Conservation (phyloP, 2,888 invertebrate species). For the Silvanus unidentatus region DNA sequence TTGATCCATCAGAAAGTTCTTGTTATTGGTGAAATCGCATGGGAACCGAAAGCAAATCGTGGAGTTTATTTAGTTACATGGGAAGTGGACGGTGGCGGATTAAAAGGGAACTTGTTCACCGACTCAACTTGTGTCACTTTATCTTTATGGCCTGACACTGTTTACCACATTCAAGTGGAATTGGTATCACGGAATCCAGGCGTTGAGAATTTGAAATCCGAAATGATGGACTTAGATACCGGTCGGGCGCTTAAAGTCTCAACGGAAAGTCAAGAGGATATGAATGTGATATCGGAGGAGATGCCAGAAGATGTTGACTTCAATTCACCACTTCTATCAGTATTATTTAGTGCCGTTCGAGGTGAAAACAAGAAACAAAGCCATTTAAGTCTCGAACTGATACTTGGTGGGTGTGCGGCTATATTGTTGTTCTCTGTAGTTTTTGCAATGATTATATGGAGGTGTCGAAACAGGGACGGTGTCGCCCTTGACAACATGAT, state of each 20-base stretch:
- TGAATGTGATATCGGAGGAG: slow-evolving; percentile 49
- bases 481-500: slow-evolving; percentile 51
- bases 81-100: slow-evolving; percentile 76
- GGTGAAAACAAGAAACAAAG: slow-evolving; percentile 54
- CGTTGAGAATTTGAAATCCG: slow-evolving; percentile 57
- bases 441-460: slow-evolving; percentile 52
- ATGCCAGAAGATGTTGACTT: slow-evolving; percentile 46
- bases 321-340: slow-evolving; percentile 52
- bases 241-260: slow-evolving; percentile 59
- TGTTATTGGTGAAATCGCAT: slow-evolving; percentile 66
- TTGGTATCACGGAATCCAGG: slow-evolving; percentile 57
- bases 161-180: slow-evolving; percentile 75
- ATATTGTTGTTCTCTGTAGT: slow-evolving; percentile 48
- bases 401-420: slow-evolving; percentile 57
- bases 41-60: slow-evolving; percentile 61
- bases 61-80: slow-evolving; percentile 75
- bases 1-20: slow-evolving; percentile 67
- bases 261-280: slow-evolving; percentile 59
- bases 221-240: slow-evolving; percentile 61
- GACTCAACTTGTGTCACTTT: slow-evolving; percentile 73
- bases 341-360: slow-evolving; percentile 58
- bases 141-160: slow-evolving; percentile 74
- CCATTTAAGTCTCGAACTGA: slow-evolving; percentile 53
- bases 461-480: slow-evolving; percentile 54
- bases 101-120: slow-evolving; percentile 76